These are phyloP conservation scores for Oryzias dopingdopingensis DNA, from an alignment of 2,797 vertebrate genomes.

Conservation along the genomic window DNA sequence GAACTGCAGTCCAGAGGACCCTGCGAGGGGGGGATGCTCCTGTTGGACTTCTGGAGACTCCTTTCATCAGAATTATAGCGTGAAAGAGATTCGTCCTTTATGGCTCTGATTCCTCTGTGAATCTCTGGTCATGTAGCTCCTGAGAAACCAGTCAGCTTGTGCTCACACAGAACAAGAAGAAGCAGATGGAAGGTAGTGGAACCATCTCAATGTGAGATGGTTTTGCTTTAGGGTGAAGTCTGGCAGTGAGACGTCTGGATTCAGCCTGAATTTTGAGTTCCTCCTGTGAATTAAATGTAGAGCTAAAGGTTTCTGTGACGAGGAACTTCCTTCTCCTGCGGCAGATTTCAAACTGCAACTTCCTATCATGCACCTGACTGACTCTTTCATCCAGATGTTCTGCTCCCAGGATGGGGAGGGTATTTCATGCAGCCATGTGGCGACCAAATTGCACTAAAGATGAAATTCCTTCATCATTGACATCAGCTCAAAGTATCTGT, in stretches of 20 bases:
- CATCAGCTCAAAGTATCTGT: conserved; percentile 49
- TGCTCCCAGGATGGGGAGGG: background rate
- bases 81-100: too few relatives aligned
- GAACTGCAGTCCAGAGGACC: too few relatives aligned
- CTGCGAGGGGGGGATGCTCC: too few relatives aligned
- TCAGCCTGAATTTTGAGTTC: background rate
- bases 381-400: background rate
- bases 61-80: too few relatives aligned
- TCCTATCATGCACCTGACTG: conserved; percentile 1
- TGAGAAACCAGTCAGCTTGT: conserved; percentile 1
- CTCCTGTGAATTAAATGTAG: too few relatives aligned
- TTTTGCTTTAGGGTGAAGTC: background rate
- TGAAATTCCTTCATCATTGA: conserved; percentile 56
- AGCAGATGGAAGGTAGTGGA: background rate
- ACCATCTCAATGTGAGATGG: background rate
- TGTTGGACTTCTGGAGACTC: too few relatives aligned
- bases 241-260: conserved; percentile 1
- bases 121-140: background rate
- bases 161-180: background rate
- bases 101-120: background rate
- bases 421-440: conserved; percentile 50
- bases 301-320: too few relatives aligned
- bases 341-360: too few relatives aligned
- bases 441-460: conserved; percentile 72
- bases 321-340: too few relatives aligned